Base-by-base conservation (phyloP, 1,140 invertebrate genomes). In the Drosophila leontia region DNA sequence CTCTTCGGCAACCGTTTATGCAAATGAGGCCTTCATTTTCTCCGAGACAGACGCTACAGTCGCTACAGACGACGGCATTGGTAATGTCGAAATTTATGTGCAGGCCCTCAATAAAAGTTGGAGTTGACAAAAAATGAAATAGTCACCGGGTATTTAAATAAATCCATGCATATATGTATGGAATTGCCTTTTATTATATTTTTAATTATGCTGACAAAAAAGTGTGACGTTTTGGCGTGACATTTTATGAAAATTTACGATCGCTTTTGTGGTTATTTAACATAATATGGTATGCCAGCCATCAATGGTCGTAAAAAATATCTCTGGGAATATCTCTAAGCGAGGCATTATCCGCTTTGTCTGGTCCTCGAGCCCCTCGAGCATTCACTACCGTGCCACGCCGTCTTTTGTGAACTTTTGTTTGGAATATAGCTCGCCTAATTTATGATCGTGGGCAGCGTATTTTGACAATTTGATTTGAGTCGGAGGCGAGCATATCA, bases 381-480 rank as follows among this genome's bases (percentile, higher is more conserved):
- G 13, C 53, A 39, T 9, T 13, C 70, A 87, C 83, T 87, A 88
- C 83, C 77, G 83, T 87, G 76, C 37, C 75, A 78, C 81, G 83
- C 63, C 41, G 61, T 34, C 72, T 59, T 71, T 61, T 71, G 41
- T 59, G 63, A 19, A n/a, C 45, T 62, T 69, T 45, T 59, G 61
- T 78, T 13, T 42, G 63, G 63, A n/a, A 17, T 39, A 51, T 19
- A 13, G 29, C n/a, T n/a, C 17, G 23, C 15, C 76, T 78, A 80
- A 88, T 88, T 88, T 87, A 87, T 83, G 69, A 69, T 70, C 63
- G 68, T 81, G 58, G 64, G 50, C 58, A 60, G 59, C 51, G 29
- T 88, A 81, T 87, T 88, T 87, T 88, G 84, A 87, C 85, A 88
- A 87, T 87, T 81, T 88, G 86, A 87, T 87, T 78, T 83, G 56